Evolutionary conservation across 2,797 vertebrate species (phyloP).

Genomic region (Coreius guichenoti): DNA sequence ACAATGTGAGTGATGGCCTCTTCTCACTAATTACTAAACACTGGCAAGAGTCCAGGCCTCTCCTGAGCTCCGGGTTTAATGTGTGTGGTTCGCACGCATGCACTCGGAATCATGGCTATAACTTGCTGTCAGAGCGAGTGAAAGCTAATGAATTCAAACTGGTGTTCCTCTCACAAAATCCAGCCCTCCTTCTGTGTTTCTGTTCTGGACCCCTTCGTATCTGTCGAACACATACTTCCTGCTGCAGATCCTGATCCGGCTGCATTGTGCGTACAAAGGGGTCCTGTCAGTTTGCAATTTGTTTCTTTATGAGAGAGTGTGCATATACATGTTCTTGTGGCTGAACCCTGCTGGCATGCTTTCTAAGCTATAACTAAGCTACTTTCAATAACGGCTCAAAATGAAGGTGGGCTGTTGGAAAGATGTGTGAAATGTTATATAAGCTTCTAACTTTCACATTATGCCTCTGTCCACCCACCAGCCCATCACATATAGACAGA

Average conservation of each 20-base stretch:
- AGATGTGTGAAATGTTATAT: slow-evolving; percentile 6
- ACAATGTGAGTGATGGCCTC: slow-evolving; percentile 31
- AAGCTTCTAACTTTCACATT: slow-evolving; percentile 12
- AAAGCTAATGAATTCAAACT: slow-evolving; percentile 43
- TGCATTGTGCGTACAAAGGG: slow-evolving; percentile 21
- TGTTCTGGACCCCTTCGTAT: neutral
- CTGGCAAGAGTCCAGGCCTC: neutral
- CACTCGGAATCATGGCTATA: neutral
- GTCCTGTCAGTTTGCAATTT: slow-evolving; percentile 19
- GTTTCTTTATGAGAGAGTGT: slow-evolving; percentile 1
- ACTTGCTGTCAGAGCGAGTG: slow-evolving; percentile 24
- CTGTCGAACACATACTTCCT: slow-evolving; percentile 7
- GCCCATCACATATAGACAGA: neutral
- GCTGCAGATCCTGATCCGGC: slow-evolving; percentile 14
- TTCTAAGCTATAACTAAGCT: neutral
- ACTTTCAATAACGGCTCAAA: slow-evolving; percentile 16
- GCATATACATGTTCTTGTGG: neutral
- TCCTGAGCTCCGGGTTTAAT: neutral
- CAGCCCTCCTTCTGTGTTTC: neutral
- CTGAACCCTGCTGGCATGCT: neutral
- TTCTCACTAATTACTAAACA: slow-evolving; percentile 29
- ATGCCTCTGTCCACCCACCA: slow-evolving; percentile 14
- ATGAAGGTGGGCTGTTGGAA: slow-evolving; percentile 20
- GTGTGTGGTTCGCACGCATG: neutral
- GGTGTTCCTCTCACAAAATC: neutral